Base-by-base conservation (phyloP, 1,140 invertebrate genomes). In the Lasioglossum albipes region DNA sequence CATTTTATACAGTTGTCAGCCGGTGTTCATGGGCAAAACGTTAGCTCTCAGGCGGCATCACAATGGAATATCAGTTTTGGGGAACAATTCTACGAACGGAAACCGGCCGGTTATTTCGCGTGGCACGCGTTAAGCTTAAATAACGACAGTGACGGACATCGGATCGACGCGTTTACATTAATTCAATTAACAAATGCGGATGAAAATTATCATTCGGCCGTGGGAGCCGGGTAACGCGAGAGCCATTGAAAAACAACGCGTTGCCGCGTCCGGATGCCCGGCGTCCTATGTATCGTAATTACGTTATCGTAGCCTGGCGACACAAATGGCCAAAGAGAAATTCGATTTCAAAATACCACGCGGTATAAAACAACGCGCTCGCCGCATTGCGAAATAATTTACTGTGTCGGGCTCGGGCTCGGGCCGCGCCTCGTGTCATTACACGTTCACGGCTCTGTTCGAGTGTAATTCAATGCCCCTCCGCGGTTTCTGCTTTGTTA, bases 371-470 rank as follows among this genome's bases (percentile, higher is more conserved):
- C 79, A 76, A 82, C 64, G 59, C 61, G 71, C 62, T 73, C 45
- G 61, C 66, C 84, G 75, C 71, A 75, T 79, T 75, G 79, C 74
- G 68, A 85, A 71, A 86, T 82, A 85, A 85, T 85, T 85, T 69
- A 81, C 74, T 72, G 20, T 20, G 57, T 31, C 42, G 36, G 45
- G n/a, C 20, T 22, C 59, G 54, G 45, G 7, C 41, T 10, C 7
- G 22, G 61, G 13, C 5, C 22, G 27, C 31, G 31, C 57, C 57
- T 68, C 66, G 83, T 84, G 62, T 75, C 75, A 75, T 85, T 85
- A 85, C 79, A 70, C 75, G 70, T 70, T 75, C 66, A 76, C 83
- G 71, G 42, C 54, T 64, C 79, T 68, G 65, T 62, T 22, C 82
- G 54, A 54, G 54, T 45, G 79, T 84, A 85, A 85, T 85, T 75